phyloP scores from a whole-genome alignment of 1,140 invertebrate species.

The Heliconius nattereri region DNA sequence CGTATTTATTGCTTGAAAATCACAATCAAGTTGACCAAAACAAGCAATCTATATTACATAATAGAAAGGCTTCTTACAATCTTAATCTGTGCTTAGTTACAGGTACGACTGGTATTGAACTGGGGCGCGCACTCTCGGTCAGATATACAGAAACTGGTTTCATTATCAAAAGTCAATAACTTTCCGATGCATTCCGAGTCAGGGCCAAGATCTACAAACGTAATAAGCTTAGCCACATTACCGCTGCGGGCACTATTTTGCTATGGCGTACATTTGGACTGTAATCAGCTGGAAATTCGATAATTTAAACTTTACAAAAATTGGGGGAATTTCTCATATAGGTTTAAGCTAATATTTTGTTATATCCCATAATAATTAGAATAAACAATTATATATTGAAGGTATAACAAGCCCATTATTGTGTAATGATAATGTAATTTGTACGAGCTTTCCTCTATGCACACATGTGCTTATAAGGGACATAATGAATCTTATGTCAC shows the following conservation, averaged over 20 bases:
- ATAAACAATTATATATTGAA: no score
- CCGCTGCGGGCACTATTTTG: conserved; percentile 33
- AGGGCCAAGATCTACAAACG: conserved; percentile 68
- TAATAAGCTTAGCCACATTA: conserved; percentile 57
- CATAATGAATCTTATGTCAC: no score
- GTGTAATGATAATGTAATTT: no score
- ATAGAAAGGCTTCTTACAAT: no score
- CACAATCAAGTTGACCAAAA: conserved; percentile 34
- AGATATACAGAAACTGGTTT: conserved; percentile 76
- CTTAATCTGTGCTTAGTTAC: conserved; percentile 31
- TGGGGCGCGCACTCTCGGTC: conserved; percentile 73
- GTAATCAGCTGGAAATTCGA: background rate
- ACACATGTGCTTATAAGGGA: no score
- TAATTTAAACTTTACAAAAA: background rate
- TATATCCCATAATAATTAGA: no score
- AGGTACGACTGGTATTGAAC: conserved; percentile 70
- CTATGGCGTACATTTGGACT: conserved; percentile 1
- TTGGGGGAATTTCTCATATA: background rate
- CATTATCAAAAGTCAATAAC: conserved; percentile 82
- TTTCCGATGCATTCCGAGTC: conserved; percentile 78
- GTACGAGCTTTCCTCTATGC: no score
- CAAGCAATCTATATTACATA: conserved; percentile 53
- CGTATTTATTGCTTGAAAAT: conserved; percentile 41
- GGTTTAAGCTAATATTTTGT: no score
- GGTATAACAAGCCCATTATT: no score